phyloP scores from a whole-genome alignment of 2,888 invertebrate genomes.

The Archips crataeganus region DNA sequence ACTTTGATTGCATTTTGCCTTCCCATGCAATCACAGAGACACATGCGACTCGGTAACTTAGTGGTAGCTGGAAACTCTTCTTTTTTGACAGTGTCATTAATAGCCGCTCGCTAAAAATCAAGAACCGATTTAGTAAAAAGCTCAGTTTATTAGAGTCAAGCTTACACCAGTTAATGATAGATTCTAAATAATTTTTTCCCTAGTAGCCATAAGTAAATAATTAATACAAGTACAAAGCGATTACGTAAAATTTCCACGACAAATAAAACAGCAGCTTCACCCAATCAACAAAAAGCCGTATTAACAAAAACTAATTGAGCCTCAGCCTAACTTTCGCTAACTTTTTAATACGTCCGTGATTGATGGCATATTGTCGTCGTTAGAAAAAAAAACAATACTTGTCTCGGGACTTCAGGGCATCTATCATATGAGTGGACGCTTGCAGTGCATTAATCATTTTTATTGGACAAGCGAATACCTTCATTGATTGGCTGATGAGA shows the following conservation, averaged over 20 bases:
- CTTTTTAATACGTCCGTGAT: conserved; percentile 38
- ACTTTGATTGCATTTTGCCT: no score
- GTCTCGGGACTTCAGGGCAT: conserved; percentile 49
- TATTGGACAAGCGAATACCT: conserved; percentile 67
- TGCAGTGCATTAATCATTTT: conserved; percentile 73
- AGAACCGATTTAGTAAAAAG: no score
- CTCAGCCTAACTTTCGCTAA: conserved; percentile 26
- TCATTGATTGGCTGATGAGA: conserved; percentile 75
- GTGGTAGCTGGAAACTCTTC: no score
- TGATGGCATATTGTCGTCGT: conserved; percentile 25
- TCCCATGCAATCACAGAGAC: no score
- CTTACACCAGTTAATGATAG: no score
- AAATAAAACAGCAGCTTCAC: neutral
- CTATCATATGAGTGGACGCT: conserved; percentile 67
- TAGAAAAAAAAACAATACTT: conserved; percentile 38
- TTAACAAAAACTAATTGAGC: conserved; percentile 25
- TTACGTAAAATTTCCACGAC: neutral
- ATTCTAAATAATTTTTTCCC: no score
- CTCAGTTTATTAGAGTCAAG: no score
- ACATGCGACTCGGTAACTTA: no score
- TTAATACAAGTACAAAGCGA: neutral
- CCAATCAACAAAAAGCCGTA: conserved; percentile 15
- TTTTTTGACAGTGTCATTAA: no score
- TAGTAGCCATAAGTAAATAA: no score
- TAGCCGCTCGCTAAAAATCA: no score